phyloP scores from a whole-genome alignment of 2,797 vertebrate species.

The Enteromius unitaeniatus region DNA sequence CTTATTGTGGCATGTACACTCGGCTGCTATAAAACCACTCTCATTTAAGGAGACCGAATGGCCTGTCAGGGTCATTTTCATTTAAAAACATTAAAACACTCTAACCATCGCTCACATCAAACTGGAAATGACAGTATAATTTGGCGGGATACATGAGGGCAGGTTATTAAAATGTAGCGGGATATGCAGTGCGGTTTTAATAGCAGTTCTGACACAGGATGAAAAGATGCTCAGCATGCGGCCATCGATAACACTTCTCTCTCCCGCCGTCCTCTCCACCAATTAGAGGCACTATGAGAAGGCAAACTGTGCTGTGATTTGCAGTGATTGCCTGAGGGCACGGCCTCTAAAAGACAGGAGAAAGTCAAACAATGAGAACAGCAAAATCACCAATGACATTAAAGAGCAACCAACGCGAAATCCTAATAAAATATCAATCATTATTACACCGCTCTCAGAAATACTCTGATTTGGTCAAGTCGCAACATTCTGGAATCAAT shows the following conservation, averaged over 20 bases:
- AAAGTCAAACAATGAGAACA: slow-evolving; percentile 36
- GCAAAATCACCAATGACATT: not conserved
- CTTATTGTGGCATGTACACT: not conserved
- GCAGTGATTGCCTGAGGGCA: slow-evolving; percentile 18
- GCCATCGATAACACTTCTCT: slow-evolving; percentile 71
- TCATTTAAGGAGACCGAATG: slow-evolving; percentile 24
- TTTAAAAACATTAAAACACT: slow-evolving; percentile 44
- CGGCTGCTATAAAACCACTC: slow-evolving; percentile 15
- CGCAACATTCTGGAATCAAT: not conserved
- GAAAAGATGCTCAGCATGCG: slow-evolving; percentile 65
- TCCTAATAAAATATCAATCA: not conserved
- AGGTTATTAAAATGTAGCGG: slow-evolving; percentile 65
- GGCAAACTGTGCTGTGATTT: slow-evolving; percentile 41
- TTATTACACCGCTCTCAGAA: not conserved
- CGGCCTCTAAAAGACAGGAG: slow-evolving; percentile 30
- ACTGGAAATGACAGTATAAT: slow-evolving; percentile 41
- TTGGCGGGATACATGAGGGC: slow-evolving; percentile 38
- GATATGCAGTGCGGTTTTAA: slow-evolving; percentile 64
- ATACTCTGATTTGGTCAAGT: slow-evolving; percentile 3
- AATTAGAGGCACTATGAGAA: slow-evolving; percentile 39
- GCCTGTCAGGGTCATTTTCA: slow-evolving; percentile 37
- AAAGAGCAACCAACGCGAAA: not conserved
- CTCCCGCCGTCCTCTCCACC: slow-evolving; percentile 69
- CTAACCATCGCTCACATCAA: slow-evolving; percentile 23
- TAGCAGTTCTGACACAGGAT: slow-evolving; percentile 70